Evolutionary conservation across 2,113 vertebrate genomes (phyloP), one percentile per base, ranked within the genome.

Genomic region (Sceloporus undulatus): DNA sequence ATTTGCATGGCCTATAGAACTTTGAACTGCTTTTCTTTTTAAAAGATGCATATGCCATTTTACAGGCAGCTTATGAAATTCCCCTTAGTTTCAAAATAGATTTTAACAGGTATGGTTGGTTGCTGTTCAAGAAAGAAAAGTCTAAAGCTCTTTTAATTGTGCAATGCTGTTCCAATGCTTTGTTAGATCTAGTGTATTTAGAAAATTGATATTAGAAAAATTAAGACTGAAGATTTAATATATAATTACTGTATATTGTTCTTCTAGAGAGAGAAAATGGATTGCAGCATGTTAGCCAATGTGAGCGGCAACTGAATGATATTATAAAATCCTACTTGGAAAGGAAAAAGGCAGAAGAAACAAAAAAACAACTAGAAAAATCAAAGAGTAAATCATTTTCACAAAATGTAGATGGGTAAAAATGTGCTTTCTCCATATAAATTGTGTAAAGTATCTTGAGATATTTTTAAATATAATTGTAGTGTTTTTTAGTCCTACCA

Each of bases 231-330:
- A 25, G 9, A 21, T 48, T 34, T 77, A 83, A 38, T n/a, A 34
- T 62, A 16, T 54, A 40, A 75, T 88, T 80, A n/a, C n/a, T n/a
- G n/a, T n/a, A 40, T 66, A 79, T 91, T 92, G 74, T 82, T 82
- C 68, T 94, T 88, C 78, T 90, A 98, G 97, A 91, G 40, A 82
- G 92, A 84, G 92, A 95, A 88, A 94, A 96, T 40, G 97, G 97
- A 86, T 85, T 98, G 11, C 96, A 97, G 18, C 96, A 96, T 0
- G 93, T 82, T 48, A 95, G 80, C 84, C 96, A 96, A 10, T 96
- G 83, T 27, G 97, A 97, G 76, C 92, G 93, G 77, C 92, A 92
- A 77, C 93, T 98, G 4, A 92, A 96, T 1, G 1, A 48, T 59
- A 91, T 98, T 84, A 94, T 97, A 7, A 87, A 84, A 85, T 79